Conservation (phyloP, 2,888 invertebrate species). For the Endomychus coccineus region DNA sequence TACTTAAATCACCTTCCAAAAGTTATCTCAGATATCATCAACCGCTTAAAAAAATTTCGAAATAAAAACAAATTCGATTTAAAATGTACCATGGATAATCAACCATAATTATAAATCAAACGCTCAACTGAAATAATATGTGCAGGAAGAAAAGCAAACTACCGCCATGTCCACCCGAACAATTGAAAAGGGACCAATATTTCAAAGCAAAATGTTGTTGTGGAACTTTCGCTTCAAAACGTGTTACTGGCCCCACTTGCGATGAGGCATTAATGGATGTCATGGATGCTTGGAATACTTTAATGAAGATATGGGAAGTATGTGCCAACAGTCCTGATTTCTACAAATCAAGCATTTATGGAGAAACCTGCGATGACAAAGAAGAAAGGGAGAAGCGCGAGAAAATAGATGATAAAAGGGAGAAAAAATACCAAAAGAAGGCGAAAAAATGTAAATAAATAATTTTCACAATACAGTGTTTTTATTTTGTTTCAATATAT, state of each 20-base stretch:
- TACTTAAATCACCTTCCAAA: too few species aligned
- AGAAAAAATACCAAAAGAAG: too few species aligned
- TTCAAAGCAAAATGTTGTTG: slow-evolving; percentile 6
- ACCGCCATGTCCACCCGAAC: slow-evolving; percentile 7
- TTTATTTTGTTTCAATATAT: too few species aligned
- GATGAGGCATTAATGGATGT: slow-evolving; percentile 7
- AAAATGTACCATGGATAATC: too few species aligned
- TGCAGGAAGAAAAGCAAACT: too few species aligned
- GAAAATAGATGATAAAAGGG: slow-evolving; percentile 4
- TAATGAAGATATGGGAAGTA: slow-evolving; percentile 6
- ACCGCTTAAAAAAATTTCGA: too few species aligned
- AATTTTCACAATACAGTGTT: too few species aligned
- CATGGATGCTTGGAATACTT: slow-evolving; percentile 1
- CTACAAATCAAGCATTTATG: slow-evolving; percentile 5
- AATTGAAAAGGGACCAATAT: slow-evolving; percentile 5
- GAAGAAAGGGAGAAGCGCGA: slow-evolving; percentile 3
- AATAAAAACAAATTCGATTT: too few species aligned
- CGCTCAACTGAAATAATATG: too few species aligned
- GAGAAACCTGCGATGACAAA: slow-evolving; percentile 1
- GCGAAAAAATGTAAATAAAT: too few species aligned
- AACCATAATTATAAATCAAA: too few species aligned
- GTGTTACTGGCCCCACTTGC: slow-evolving; percentile 1
- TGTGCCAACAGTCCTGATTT: slow-evolving; percentile 9
- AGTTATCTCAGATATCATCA: too few species aligned
- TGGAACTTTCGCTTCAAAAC: slow-evolving; percentile 5